Base-by-base conservation (phyloP, 2,888 invertebrate species). In the Ornithoptera alexandrae region DNA sequence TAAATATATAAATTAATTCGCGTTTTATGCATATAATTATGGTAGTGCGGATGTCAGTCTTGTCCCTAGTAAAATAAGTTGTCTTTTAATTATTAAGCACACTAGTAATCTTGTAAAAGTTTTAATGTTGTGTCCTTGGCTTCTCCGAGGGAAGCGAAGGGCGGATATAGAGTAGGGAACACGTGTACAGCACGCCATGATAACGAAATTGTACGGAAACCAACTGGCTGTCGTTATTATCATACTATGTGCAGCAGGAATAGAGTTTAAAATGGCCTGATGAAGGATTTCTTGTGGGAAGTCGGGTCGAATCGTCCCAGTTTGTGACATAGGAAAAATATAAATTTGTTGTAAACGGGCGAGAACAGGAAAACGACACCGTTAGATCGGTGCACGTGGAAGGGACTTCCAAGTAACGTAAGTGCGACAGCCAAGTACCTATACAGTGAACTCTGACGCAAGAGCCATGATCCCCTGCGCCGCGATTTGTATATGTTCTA, bases 131-230 rank as follows among this genome's bases (percentile, higher is more conserved):
- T 87, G 87, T 87, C 87, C 86, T 88, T 88, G 87, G 83, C 76
- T 79, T 80, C 83, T 82, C 81, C 81, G 78, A 83, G 85, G 75
- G 76, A 86, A 84, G 82, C 82, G 83, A 86, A 85, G 89, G 88
- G 88, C 90, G 90, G 90, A 90, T 87, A 84, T 86, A 84, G 82
- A 83, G 80, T 78, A 75, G 75, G 80, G 78, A 84, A 86, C 88
- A 90, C 89, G 88, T 90, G 89, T 81, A 81, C 76, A 83, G 81
- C 88, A 89, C 80, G 83, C 85, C 78, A 79, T 82, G 88, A 89
- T 89, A 88, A 87, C 84, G 81, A 82, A 50, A 24, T 58, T 62
- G 58, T 62, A 53, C 73, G 72, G 75, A 72, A 74, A 75, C 75
- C 67, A 70, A 60, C 75, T 73, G 10, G 57, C 4, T 20, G 57